Conservation (phyloP, 2,888 invertebrate species). For the Microplitis deprimator region DNA sequence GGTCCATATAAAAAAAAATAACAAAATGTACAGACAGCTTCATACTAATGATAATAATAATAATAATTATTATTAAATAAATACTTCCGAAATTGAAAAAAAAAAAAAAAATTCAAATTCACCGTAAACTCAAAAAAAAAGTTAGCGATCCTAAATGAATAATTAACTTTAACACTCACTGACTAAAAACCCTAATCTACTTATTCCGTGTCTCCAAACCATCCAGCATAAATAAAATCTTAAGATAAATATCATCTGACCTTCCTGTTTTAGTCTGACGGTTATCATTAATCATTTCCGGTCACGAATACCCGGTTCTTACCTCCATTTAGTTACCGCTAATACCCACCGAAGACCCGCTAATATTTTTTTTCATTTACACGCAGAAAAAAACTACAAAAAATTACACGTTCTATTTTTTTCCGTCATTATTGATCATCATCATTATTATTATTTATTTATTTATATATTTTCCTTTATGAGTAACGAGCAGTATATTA, state of each 20-base stretch:
- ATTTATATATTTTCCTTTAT: neutral
- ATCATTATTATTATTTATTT: neutral
- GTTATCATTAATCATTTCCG: neutral
- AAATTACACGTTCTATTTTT: neutral
- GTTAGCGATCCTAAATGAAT: too few species aligned
- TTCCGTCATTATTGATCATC: neutral
- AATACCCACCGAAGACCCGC: neutral
- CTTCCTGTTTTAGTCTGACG: neutral
- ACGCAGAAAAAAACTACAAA: neutral
- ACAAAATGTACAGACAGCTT: too few species aligned
- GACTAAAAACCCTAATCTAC: slow-evolving; percentile 17
- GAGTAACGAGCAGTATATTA: neutral
- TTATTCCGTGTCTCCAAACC: neutral
- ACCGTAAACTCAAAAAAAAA: too few species aligned
- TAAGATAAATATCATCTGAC: neutral
- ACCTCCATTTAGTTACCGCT: neutral
- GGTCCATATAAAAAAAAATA: too few species aligned
- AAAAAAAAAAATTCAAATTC: too few species aligned
- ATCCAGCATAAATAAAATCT: neutral
- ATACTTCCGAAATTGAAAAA: too few species aligned
- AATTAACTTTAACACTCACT: slow-evolving; percentile 20
- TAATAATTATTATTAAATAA: too few species aligned
- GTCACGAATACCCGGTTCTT: neutral
- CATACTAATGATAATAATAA: too few species aligned
- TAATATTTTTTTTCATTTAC: neutral